Base-by-base conservation (phyloP, 2,888 invertebrate genomes). In the Drosophila ezoana region DNA sequence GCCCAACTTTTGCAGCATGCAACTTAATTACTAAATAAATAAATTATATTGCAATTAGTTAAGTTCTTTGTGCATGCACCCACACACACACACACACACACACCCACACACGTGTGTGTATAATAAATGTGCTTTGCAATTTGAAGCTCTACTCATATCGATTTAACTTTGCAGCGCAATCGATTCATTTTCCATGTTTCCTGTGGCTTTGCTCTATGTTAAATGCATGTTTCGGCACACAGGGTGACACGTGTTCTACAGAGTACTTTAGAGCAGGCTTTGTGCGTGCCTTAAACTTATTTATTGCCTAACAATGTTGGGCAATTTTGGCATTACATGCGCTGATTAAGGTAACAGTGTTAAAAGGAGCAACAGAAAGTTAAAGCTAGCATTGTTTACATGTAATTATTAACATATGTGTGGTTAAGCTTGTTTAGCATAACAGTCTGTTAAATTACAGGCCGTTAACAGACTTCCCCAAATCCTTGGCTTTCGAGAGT, bases 1-100 rank as follows among this genome's bases (percentile, higher is more conserved):
- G 54, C 44, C 38, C 71, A 74, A 70, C 67, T 86, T 81, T 61
- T 56, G 56, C 58, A 62, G 61, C 84, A 72, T 70, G 68, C 74
- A 70, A 82, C 76, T 87, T 85, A 85, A 85, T 85, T 85, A 85
- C 82, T 68, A 80, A 80, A 87, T 85, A 80, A 76, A 85, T 87
- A 82, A 80, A 87, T 85, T 87, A 85, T 71, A 65, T 71, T 72
- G 74, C 73, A 78, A 84, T 87, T 87, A 79, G 79, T 71, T 76
- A 72, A 74, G 62, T 72, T 76, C 57, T 38, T 63, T 38, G 8
- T 33, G 13, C 32, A 37, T 11, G 20, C 23, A 49, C 54, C 54
- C 45, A 40, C 44, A 61, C 18, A 18, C 23, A 38, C 28, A 40
- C n/a, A 1, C 38, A 4, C 32, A 13, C 33, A 49, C 18, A 14